Evolutionary conservation across 2,888 invertebrate species (phyloP).

Genomic region (Anthrax anthrax): DNA sequence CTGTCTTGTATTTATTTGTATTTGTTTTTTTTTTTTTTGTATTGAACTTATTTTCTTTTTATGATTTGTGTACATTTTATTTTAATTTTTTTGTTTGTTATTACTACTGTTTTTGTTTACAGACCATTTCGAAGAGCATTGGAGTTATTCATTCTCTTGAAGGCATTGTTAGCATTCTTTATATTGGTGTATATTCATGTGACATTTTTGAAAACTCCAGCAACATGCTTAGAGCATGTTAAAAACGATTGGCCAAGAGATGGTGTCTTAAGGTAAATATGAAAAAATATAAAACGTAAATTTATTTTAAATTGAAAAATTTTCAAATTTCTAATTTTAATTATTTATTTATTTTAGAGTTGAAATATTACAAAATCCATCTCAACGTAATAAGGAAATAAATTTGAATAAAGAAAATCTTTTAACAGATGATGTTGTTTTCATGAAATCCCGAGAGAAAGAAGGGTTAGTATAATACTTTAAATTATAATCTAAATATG

Average conservation of each 20-base stretch:
- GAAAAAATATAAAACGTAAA: not conserved
- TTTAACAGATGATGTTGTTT: no score
- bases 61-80: conserved; percentile 29
- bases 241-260: conserved; percentile 86
- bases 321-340: not conserved
- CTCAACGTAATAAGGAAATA: conserved; percentile 15
- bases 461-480: not conserved
- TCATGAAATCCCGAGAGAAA: not conserved
- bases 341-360: conserved; percentile 17
- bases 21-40: no score
- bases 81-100: conserved; percentile 28
- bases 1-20: no score
- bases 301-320: no score
- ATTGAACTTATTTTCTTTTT: no score
- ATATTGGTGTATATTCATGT: conserved; percentile 90
- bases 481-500: no score
- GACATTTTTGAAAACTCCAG: conserved; percentile 82
- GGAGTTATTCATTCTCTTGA: conserved; percentile 31
- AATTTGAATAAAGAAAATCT: no score
- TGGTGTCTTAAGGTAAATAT: conserved; percentile 55
- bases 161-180: conserved; percentile 74
- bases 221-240: conserved; percentile 82
- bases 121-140: conserved; percentile 26
- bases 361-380: conserved; percentile 28
- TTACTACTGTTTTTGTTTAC: conserved; percentile 7